Evolutionary conservation across 2,888 invertebrate genomes (phyloP).

Genomic region (Nemurella pictetii): DNA sequence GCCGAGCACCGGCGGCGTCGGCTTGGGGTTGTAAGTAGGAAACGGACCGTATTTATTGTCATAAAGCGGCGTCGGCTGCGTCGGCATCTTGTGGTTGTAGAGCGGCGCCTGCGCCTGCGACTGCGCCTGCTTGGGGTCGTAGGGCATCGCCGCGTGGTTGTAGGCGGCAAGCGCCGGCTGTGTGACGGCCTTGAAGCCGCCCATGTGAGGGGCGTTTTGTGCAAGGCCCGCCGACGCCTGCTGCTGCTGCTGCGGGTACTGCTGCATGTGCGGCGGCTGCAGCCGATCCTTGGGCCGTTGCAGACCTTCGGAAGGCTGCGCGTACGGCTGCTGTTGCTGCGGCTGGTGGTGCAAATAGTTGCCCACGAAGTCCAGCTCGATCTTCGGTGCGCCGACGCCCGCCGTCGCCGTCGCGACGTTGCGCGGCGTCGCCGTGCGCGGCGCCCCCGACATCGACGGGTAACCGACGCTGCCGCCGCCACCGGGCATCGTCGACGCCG

Average conservation of each 20-base stretch:
- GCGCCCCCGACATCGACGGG: conserved; percentile 38
- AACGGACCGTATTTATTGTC: conserved; percentile 21
- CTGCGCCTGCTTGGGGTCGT: conserved; percentile 31
- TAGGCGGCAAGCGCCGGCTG: conserved; percentile 42
- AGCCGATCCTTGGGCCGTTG: conserved; percentile 38
- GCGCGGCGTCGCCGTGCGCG: conserved; percentile 40
- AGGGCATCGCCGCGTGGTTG: conserved; percentile 41
- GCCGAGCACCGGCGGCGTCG: not conserved
- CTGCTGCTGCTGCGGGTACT: conserved; percentile 45
- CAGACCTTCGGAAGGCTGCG: conserved; percentile 4
- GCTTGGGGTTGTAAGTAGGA: conserved; percentile 5
- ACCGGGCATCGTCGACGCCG: conserved; percentile 47
- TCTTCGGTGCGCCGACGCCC: conserved; percentile 62
- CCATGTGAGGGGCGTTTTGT: conserved; percentile 49
- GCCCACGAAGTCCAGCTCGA: conserved; percentile 79
- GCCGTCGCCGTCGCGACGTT: conserved; percentile 46
- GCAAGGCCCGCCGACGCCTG: conserved; percentile 45
- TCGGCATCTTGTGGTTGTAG: conserved; percentile 50
- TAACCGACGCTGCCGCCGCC: conserved; percentile 44
- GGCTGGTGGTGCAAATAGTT: conserved; percentile 60
- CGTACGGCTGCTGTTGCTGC: not conserved
- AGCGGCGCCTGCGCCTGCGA: conserved; percentile 39
- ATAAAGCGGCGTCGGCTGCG: conserved; percentile 44
- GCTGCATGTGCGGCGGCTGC: conserved; percentile 46
- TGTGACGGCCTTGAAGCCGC: conserved; percentile 49